phyloP scores from a whole-genome alignment of 2,797 vertebrate species.

The Miichthys miiuy region DNA sequence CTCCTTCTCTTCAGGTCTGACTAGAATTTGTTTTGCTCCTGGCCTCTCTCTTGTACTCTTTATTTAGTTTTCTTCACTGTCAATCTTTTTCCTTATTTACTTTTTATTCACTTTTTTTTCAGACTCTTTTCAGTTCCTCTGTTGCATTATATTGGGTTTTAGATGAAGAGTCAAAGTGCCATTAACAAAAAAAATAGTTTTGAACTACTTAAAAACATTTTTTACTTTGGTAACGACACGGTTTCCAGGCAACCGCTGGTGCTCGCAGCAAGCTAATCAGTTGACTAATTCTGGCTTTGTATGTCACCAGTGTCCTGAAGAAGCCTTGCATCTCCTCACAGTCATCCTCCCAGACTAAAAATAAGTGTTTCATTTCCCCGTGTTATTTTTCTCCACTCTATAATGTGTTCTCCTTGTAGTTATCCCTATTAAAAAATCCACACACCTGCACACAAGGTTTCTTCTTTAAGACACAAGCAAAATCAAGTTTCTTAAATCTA shows the following conservation, averaged over 20 bases:
- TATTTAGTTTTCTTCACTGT: neutral
- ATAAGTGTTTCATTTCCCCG: constrained; percentile 11
- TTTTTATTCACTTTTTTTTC: neutral
- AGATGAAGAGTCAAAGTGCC: constrained; percentile 23
- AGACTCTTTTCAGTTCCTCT: constrained; percentile 2
- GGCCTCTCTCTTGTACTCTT: neutral
- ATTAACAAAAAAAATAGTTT: constrained; percentile 40
- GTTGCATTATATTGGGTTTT: constrained; percentile 1
- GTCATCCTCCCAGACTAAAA: constrained; percentile 9
- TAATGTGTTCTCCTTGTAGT: constrained; percentile 22
- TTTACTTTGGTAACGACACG: constrained; percentile 7
- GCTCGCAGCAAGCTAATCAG: constrained; percentile 42
- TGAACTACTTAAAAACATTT: constrained; percentile 16
- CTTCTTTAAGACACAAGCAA: neutral
- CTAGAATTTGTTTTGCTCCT: neutral
- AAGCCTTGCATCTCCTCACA: constrained; percentile 41
- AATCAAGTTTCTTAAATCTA: constrained; percentile 36
- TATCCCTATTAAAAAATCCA: constrained; percentile 24
- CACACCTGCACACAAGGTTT: constrained; percentile 51
- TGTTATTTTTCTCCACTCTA: constrained; percentile 24
- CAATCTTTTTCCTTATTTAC: neutral
- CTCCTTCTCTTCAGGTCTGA: constrained; percentile 2
- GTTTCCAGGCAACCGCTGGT: constrained; percentile 38
- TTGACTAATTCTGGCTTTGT: constrained; percentile 43
- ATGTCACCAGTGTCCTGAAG: constrained; percentile 35